Evolutionary conservation across 1,140 invertebrate species (phyloP).

Genomic region (Euwallacea fornicatus): DNA sequence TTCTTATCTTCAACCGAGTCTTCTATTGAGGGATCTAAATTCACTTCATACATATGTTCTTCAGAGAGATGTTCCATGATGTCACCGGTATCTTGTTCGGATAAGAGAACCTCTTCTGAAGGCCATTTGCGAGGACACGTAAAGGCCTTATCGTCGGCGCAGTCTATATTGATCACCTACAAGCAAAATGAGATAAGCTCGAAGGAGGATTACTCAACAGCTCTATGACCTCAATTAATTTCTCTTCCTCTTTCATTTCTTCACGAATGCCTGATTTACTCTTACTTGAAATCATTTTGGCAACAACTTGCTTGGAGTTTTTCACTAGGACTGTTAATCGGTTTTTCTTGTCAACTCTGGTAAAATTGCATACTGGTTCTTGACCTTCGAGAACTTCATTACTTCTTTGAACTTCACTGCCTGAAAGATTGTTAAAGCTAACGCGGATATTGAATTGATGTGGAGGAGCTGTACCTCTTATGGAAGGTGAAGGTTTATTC

Average conservation of each 20-base stretch:
- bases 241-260: constrained; percentile 31
- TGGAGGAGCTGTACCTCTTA: constrained; percentile 19
- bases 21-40: not conserved
- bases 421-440: not conserved
- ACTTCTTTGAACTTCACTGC: constrained; percentile 34
- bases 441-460: no score
- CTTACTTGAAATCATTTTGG: constrained; percentile 39
- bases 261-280: constrained; percentile 15
- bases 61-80: no score
- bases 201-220: not conserved
- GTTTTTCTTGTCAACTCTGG: constrained; percentile 44
- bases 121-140: no score
- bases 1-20: constrained; percentile 13
- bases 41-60: not conserved
- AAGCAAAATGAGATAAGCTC: not conserved
- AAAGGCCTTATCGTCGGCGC: constrained; percentile 21
- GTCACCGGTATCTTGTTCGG: no score
- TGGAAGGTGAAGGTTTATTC: constrained; percentile 10
- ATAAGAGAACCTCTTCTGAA: no score
- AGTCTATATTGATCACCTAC: constrained; percentile 34
- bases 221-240: constrained; percentile 18
- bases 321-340: constrained; percentile 44
- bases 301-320: constrained; percentile 43
- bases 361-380: constrained; percentile 29
- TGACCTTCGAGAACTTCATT: constrained; percentile 13